phyloP scores from a whole-genome alignment of 1,140 invertebrate genomes.

The Eriosoma lanigerum region DNA sequence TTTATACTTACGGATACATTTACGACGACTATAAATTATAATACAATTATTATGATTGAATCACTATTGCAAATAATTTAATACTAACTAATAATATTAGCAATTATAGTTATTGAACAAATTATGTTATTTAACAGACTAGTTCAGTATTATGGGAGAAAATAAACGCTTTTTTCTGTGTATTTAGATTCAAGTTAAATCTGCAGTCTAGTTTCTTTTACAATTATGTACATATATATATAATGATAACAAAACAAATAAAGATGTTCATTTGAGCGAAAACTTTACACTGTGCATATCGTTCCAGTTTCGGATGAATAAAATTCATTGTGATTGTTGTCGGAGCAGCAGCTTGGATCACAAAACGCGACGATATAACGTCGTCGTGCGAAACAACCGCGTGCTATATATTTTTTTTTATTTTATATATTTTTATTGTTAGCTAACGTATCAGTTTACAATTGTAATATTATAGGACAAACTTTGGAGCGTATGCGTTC shows the following conservation, averaged over 20 bases:
- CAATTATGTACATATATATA: too few species aligned
- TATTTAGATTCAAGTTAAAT: too few species aligned
- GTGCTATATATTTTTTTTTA: not conserved
- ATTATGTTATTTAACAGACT: too few species aligned
- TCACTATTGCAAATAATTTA: too few species aligned
- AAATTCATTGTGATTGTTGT: not conserved
- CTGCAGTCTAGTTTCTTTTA: too few species aligned
- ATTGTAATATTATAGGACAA: not conserved
- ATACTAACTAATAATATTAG: too few species aligned
- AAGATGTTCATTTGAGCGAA: not conserved
- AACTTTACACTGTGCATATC: not conserved
- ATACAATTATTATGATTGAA: too few species aligned
- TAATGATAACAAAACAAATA: not conserved
- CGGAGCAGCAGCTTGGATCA: not conserved
- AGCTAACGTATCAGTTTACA: not conserved
- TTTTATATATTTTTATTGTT: not conserved
- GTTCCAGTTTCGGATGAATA: constrained; percentile 40
- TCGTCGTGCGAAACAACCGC: constrained; percentile 25
- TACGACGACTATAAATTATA: too few species aligned
- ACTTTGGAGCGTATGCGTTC: not conserved
- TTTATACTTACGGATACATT: too few species aligned
- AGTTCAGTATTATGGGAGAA: too few species aligned
- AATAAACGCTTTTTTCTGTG: too few species aligned
- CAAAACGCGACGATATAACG: not conserved
- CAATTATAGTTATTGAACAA: too few species aligned